A percentile compares a stretch with the other conserved stretches of the same genome.
phyloP scores from a whole-genome alignment of 53 echinoderm and acorn worm species.

The Echinarachnius parma region DNA sequence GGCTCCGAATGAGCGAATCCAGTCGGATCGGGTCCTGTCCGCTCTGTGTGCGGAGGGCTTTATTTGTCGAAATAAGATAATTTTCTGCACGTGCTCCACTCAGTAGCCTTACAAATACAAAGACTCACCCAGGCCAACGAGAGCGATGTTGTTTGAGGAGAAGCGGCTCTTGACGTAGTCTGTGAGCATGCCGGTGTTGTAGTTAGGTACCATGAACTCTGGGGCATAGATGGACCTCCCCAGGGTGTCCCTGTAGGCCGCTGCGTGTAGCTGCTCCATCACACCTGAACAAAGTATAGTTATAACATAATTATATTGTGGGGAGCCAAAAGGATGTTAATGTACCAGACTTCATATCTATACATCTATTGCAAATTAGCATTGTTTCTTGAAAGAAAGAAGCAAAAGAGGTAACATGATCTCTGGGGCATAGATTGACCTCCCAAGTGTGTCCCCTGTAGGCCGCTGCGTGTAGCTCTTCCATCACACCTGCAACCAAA shows the following conservation, averaged over 20 bases:
- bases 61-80: no score
- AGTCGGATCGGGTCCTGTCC: no score
- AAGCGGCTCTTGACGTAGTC: slow-evolving; percentile 69
- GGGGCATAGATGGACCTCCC: slow-evolving; percentile 79
- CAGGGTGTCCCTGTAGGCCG: slow-evolving; percentile 75
- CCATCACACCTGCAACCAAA: slow-evolving; percentile 76
- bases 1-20: no score
- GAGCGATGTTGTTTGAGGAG: slow-evolving; percentile 84
- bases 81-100: no score
- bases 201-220: slow-evolving; percentile 64
- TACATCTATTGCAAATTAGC: no score
- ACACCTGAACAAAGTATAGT: slow-evolving; percentile 77
- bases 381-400: no score
- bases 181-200: slow-evolving; percentile 57
- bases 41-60: no score
- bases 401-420: no score
- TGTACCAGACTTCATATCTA: no score
- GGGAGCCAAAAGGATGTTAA: no score
- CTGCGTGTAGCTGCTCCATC: slow-evolving; percentile 74
- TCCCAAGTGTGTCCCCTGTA: slow-evolving; percentile 71
- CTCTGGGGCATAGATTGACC: slow-evolving; percentile 71
- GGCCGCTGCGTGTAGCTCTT: slow-evolving; percentile 72
- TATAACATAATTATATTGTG: no score
- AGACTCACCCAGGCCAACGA: slow-evolving; percentile 86
- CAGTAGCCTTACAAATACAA: no score